Evolutionary conservation across 2,888 invertebrate species (phyloP), one percentile per base, ranked within the genome.

Genomic region (Pharmacophagus antenor): DNA sequence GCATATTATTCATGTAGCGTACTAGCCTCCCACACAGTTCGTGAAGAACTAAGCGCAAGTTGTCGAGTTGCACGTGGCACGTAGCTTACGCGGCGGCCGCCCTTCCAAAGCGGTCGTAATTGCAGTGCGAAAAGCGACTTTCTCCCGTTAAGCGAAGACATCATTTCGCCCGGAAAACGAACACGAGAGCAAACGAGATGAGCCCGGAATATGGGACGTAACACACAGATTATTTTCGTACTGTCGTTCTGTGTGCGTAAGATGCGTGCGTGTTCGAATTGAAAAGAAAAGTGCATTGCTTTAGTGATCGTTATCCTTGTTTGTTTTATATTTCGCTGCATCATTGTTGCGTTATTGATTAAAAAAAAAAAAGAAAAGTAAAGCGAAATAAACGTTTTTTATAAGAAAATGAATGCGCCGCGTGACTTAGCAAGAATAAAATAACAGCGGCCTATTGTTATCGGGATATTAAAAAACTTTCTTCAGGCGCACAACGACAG

Each of bases 21-120:
- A 88, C 88, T 88, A 86, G 81, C 88, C 89, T 88, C 88, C 86
- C 83, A 89, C 88, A 88, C 86, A 82, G 88, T 87, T 88, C 82
- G 88, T 83, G 88, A 88, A 88, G 88, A 90, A 90, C 89, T 77
- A 77, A 77, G 81, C 88, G 88, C 87, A 88, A 89, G 85, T 88
- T 84, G 82, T 84, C 80, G 85, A 80, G 79, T 79, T 82, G 88
- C 89, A 90, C 89, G 89, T 90, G 89, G 88, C 79, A 72, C 77
- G 81, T 81, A 85, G 87, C 88, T 86, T 88, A 88, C 85, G 82
- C 85, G 84, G 80, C 88, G 85, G 77, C 84, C 87, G 88, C 88
- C 88, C 88, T 87, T 83, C 88, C 85, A 84, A 82, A 84, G 82
- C 79, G 82, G 63, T n/a, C 74, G 72, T 73, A 66, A 72, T 72